These are phyloP conservation scores for Rhingia rostrata DNA, from an alignment of 2,888 invertebrate genomes.

Conservation along the genomic window DNA sequence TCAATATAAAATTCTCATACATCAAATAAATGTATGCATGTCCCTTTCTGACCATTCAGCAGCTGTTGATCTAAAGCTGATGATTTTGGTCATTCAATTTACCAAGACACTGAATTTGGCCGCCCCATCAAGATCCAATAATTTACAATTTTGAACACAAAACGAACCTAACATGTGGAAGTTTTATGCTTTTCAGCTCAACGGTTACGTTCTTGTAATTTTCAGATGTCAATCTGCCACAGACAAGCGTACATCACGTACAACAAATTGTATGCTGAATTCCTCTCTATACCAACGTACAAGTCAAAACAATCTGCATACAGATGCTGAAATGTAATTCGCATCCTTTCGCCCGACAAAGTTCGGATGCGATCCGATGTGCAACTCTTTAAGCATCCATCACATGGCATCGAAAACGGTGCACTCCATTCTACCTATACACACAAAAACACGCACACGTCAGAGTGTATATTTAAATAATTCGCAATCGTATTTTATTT, in stretches of 20 bases:
- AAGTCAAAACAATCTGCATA: constrained; percentile 54
- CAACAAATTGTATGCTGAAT: constrained; percentile 16
- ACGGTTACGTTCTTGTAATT: constrained; percentile 3
- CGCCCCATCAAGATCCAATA: background rate
- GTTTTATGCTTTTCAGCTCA: constrained; percentile 40
- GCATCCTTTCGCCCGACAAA: constrained; percentile 24
- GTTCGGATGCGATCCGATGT: constrained; percentile 20
- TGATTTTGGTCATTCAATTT: too few relatives aligned
- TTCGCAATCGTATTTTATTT: constrained; percentile 67
- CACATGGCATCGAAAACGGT: background rate
- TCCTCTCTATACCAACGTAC: constrained; percentile 16
- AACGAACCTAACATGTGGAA: constrained; percentile 16
- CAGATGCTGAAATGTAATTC: constrained; percentile 44
- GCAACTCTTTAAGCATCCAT: constrained; percentile 40
- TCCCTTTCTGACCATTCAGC: too few relatives aligned
- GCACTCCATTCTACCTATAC: background rate
- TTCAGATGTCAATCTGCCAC: constrained; percentile 37
- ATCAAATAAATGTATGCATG: too few relatives aligned
- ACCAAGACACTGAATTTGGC: background rate
- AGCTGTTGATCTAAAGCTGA: too few relatives aligned
- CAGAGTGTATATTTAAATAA: constrained; percentile 56
- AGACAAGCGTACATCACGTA: constrained; percentile 21
- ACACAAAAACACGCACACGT: too few relatives aligned
- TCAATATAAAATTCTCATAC: too few relatives aligned
- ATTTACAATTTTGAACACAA: background rate